phyloP scores from a whole-genome alignment of 2,888 invertebrate genomes.

The Macrosiphum euphorbiae region DNA sequence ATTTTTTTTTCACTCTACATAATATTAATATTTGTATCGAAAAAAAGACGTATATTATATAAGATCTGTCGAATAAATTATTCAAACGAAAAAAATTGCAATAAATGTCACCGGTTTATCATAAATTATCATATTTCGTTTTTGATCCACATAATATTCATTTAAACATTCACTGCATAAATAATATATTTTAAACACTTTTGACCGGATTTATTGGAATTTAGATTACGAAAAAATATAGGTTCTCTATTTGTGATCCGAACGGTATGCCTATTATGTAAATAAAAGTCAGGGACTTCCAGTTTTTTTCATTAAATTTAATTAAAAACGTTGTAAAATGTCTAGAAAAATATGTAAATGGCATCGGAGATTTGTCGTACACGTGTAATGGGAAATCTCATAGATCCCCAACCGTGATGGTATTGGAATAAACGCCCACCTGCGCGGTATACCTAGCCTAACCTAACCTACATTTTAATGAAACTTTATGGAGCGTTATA shows the following conservation, averaged over 20 bases:
- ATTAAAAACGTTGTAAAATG: neutral
- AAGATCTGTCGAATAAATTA: slow-evolving; percentile 8
- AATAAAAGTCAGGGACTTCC: neutral
- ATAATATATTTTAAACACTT: neutral
- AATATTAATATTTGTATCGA: neutral
- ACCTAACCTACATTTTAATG: neutral
- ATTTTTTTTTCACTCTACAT: neutral
- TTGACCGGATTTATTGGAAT: neutral
- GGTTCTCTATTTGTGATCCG: neutral
- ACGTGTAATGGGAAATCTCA: neutral
- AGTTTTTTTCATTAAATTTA: slow-evolving; percentile 5
- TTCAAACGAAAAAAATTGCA: neutral
- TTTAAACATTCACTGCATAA: neutral
- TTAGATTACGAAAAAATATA: neutral
- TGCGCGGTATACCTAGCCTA: neutral
- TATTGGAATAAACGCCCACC: neutral
- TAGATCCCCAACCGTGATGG: neutral
- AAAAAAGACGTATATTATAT: neutral
- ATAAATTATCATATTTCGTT: slow-evolving; percentile 43
- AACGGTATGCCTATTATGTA: neutral
- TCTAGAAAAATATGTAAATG: neutral
- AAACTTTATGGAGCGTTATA: neutral
- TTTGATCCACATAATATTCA: neutral
- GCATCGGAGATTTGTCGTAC: neutral
- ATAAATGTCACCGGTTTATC: neutral